Evolutionary conservation across 2,888 invertebrate genomes (phyloP).

Genomic region (Nebria brevicollis): DNA sequence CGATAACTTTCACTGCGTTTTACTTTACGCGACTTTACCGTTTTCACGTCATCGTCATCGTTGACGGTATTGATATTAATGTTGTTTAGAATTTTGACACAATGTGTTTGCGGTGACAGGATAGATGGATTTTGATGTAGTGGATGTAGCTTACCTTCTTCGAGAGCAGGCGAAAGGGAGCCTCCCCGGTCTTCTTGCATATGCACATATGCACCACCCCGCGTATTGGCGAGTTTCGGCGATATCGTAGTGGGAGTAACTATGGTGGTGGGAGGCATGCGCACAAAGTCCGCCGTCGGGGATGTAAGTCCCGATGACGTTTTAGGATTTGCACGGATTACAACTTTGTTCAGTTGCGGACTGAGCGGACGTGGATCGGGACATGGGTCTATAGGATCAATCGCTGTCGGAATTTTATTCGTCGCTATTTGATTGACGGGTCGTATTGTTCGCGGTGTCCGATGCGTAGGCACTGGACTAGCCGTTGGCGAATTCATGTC

Average conservation of each 20-base stretch:
- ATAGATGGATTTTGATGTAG: conserved; percentile 3
- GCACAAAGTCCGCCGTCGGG: conserved; percentile 67
- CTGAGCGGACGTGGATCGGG: conserved; percentile 66
- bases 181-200: conserved; percentile 71
- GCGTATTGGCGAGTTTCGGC: conserved; percentile 58
- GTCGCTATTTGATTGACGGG: conserved; percentile 61
- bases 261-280: conserved; percentile 71
- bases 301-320: conserved; percentile 56
- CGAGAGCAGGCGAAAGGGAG: conserved; percentile 69
- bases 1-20: conserved; percentile 88
- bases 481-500: conserved; percentile 63
- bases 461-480: conserved; percentile 65
- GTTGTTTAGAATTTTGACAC: conserved; percentile 54
- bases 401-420: conserved; percentile 56
- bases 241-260: conserved; percentile 68
- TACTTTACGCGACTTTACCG: conserved; percentile 62
- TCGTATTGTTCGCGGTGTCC: conserved; percentile 61
- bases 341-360: conserved; percentile 72
- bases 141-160: conserved; percentile 72
- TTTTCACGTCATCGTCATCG: conserved; percentile 54
- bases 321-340: conserved; percentile 58
- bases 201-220: conserved; percentile 79
- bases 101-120: not conserved
- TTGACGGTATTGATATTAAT: conserved; percentile 56
- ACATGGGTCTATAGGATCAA: conserved; percentile 49